Conservation (phyloP, 2,888 invertebrate genomes). For the Cataglyphis livida region DNA sequence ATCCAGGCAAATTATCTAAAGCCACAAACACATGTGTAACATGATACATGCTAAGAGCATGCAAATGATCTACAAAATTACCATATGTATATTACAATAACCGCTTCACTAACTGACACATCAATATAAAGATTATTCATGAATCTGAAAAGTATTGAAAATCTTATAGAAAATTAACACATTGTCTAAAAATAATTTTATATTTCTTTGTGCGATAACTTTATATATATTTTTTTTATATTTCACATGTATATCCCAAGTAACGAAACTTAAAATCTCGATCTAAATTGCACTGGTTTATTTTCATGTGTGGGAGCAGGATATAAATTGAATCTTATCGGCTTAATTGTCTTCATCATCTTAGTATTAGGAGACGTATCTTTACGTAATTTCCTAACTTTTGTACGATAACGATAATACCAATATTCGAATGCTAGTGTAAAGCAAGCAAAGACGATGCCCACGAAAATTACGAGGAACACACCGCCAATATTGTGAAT, state of each 20-base stretch:
- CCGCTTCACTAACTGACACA: neutral
- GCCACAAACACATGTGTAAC: neutral
- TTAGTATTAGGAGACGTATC: constrained; percentile 56
- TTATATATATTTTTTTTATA: neutral
- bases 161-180: constrained; percentile 21
- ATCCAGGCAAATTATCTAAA: neutral
- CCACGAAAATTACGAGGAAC: constrained; percentile 98
- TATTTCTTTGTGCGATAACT: constrained; percentile 16
- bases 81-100: neutral
- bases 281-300: constrained; percentile 64
- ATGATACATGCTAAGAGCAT: constrained; percentile 6
- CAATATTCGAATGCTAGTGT: constrained; percentile 97
- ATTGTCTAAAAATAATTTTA: constrained; percentile 12
- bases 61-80: constrained; percentile 4
- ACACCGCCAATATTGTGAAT: constrained; percentile 99
- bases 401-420: constrained; percentile 94
- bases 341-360: constrained; percentile 65
- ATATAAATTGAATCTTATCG: constrained; percentile 79
- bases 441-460: constrained; percentile 95
- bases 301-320: constrained; percentile 79
- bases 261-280: constrained; percentile 57
- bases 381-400: constrained; percentile 81
- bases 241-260: neutral
- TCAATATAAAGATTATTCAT: constrained; percentile 28
- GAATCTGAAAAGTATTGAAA: constrained; percentile 15